Evolutionary conservation across 2,888 invertebrate genomes (phyloP), one percentile per base, ranked within the genome.

Genomic region (Drosophila kambysellisi): DNA sequence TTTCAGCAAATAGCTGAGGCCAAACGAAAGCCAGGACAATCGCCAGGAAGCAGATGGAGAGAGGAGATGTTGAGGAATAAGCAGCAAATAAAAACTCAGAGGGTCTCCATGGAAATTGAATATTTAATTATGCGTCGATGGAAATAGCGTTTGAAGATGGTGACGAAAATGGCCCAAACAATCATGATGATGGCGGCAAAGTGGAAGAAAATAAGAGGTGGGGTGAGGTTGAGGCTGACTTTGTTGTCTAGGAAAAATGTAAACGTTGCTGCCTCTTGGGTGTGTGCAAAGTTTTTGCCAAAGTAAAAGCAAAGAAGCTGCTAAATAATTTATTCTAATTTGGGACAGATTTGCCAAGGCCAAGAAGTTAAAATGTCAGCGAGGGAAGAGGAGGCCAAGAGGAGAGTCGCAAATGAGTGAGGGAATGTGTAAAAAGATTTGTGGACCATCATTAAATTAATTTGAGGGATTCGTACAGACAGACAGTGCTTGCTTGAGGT

Each of bases 301-400:
- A 43, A 57, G 62, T n/a, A 50, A 61, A 50, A 57, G 59, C 48
- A 59, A 69, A 77, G 62, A 75, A 71, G 69, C 73, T 81, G 76
- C 67, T 75, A 74, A 83, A 88, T 86, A 86, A 88, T 88, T 81
- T 81, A 86, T 88, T 83, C 70, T 73, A 86, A 86, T 83, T 88
- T 81, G 74, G 57, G 57, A 61, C 67, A 76, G 86, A 86, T 83
- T 85, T 76, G 43, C 61, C 57, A 69, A 60, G 48, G 48, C 54
- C 73, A 70, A 64, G 46, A 85, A 88, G 79, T 69, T 58, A 70
- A 70, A 71, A 62, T 33, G 29, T 15, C n/a, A 12, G 29, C 54
- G 59, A 68, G 58, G 58, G 56, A 58, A 46, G 20, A 37, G 30
- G 29, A 43, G 32, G 43, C 15, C n/a, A 33, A 20, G 29, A 46